Base-by-base conservation (phyloP, 2,113 vertebrate genomes). In the Protobothrops mucrosquamatus region DNA sequence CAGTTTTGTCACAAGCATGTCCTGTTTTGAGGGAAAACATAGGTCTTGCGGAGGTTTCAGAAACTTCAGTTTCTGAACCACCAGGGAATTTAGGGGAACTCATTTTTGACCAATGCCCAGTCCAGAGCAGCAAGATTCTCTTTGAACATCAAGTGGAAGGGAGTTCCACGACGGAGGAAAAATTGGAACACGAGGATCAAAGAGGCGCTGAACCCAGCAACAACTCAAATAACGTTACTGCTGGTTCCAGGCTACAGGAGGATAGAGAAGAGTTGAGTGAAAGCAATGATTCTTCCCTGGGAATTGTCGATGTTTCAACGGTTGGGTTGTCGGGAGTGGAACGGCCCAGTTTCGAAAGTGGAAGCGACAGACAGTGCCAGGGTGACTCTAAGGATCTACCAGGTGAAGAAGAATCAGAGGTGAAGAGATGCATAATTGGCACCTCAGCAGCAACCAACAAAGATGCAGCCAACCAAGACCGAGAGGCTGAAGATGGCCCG, bases 1-100 rank as follows among this genome's bases (percentile, higher is more conserved):
- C 46, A 18, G 20, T 12, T 0, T 1, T 9, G 7, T 26, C 56
- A 29, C 69, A 48, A 18, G 22, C 1, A 52, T 18, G 0, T 0
- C 4, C 57, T 24, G 12, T 26, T 61, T 4, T 23, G 14, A 9
- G 3, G 85, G 20, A 24, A 51, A 46, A 6, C 9, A 3, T 0
- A 0, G n/a, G 9, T 5, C 85, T 48, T 15, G n/a, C 29, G 34
- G 57, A 10, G 46, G 29, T 22, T 3, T n/a, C 15, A 8, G 20
- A 23, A 48, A 55, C 10, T 3, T 23, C 10, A 0, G 1, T 43
- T 10, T 29, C 46, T 15, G 64, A 29, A 24, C 23, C n/a, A 3
- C 39, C 46, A 0, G 23, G 8, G 43, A 34, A 55, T 54, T 43
- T 91, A 43, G 15, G 18, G 1, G 43, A 24, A 26, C n/a, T 22